A percentile compares a stretch with the other conserved stretches of the same genome.
These are phyloP conservation scores for Pseudococcus jackbeardsleyi DNA, from an alignment of 2,888 invertebrate genomes.

Conservation along the genomic window DNA sequence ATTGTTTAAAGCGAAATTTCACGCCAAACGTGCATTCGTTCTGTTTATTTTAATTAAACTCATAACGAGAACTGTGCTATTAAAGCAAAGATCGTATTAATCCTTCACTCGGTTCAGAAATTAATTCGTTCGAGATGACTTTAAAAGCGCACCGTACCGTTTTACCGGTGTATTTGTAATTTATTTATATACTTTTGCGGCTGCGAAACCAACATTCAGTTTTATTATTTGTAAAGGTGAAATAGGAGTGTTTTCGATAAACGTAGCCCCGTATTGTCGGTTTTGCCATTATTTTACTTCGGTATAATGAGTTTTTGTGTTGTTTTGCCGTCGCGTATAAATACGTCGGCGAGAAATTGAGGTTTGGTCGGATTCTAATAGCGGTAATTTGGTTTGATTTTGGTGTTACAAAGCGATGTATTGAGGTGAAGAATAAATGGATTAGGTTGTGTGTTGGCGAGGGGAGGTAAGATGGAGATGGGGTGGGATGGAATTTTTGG, in stretches of 20 bases:
- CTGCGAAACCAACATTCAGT: background rate
- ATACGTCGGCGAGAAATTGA: background rate
- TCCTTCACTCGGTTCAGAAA: background rate
- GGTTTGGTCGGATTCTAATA: background rate
- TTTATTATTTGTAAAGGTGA: conserved; percentile 19
- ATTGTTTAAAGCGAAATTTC: background rate
- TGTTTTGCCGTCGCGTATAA: background rate
- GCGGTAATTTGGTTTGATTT: conserved; percentile 13
- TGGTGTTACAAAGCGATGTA: background rate
- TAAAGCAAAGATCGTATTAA: conserved; percentile 7
- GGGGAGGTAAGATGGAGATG: background rate
- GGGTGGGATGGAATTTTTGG: background rate
- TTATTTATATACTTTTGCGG: background rate
- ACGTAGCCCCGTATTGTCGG: background rate
- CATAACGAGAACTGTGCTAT: conserved; percentile 8
- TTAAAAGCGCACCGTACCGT: background rate
- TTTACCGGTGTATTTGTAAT: background rate
- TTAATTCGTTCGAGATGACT: conserved; percentile 19
- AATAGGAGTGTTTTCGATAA: background rate
- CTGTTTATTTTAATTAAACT: conserved; percentile 14
- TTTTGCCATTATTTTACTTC: conserved; percentile 2
- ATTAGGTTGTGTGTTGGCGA: background rate
- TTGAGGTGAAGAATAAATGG: background rate
- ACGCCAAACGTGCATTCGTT: background rate
- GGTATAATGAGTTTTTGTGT: conserved; percentile 1